Evolutionary conservation across 2,113 vertebrate species (phyloP).

Genomic region (Brachypodius melanocephalos): DNA sequence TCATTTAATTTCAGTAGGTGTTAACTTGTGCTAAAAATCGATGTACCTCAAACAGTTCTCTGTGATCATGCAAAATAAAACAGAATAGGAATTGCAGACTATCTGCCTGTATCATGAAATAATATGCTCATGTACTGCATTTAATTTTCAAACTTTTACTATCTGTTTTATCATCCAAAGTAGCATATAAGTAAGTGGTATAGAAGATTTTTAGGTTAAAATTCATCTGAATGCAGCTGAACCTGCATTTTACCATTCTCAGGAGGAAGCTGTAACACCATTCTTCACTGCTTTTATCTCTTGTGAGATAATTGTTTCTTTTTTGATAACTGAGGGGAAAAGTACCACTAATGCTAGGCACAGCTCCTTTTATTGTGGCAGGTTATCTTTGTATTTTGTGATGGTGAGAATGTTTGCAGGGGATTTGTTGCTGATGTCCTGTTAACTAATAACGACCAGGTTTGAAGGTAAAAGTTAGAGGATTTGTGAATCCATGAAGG

Average conservation of each 20-base stretch:
- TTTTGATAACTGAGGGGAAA: background rate
- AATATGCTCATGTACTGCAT: background rate
- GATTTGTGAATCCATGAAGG: background rate
- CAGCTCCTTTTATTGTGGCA: background rate
- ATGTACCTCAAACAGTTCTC: background rate
- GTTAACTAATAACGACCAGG: background rate
- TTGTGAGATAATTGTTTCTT: background rate
- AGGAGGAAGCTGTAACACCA: fast-evolving
- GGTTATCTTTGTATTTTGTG: background rate
- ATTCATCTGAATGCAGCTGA: background rate
- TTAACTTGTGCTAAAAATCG: background rate
- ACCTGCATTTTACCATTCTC: background rate
- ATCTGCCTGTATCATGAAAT: background rate
- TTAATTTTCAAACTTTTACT: background rate
- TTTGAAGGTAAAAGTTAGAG: background rate
- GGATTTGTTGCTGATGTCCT: background rate
- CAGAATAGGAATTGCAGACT: background rate
- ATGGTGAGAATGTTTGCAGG: background rate
- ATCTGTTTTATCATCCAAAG: background rate
- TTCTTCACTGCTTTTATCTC: background rate
- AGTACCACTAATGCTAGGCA: background rate
- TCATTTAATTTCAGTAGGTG: background rate
- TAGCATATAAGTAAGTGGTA: background rate
- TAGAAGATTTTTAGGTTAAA: background rate
- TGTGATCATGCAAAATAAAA: background rate